These are phyloP conservation scores for Rhaphigaster nebulosa DNA, from an alignment of 2,888 invertebrate species.

Conservation along the genomic window DNA sequence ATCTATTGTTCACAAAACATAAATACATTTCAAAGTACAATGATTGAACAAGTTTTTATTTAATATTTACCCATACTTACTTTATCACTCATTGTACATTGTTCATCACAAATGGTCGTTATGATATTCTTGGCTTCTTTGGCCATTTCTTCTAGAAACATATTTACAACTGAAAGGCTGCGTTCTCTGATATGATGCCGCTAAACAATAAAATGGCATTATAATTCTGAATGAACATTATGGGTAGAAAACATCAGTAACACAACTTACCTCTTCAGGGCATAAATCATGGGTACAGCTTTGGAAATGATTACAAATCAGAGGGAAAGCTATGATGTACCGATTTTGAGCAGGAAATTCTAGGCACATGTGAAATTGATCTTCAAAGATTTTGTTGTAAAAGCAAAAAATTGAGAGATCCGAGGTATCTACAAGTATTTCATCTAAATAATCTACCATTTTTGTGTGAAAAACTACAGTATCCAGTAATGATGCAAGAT, in stretches of 20 bases:
- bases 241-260: background rate
- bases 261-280: slow-evolving; percentile 83
- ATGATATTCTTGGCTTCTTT: slow-evolving; percentile 99
- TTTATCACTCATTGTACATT: slow-evolving; percentile 96
- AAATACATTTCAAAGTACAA: too few species aligned
- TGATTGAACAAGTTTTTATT: too few species aligned
- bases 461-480: slow-evolving; percentile 97
- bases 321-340: slow-evolving; percentile 96
- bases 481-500: slow-evolving; percentile 92
- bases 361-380: slow-evolving; percentile 98
- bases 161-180: slow-evolving; percentile 95
- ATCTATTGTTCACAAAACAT: too few species aligned
- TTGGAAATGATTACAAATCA: slow-evolving; percentile 98
- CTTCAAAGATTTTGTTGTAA: slow-evolving; percentile 96
- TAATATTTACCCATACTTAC: slow-evolving; percentile 67
- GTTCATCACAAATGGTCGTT: slow-evolving; percentile 98
- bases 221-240: background rate
- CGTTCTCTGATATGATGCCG: slow-evolving; percentile 95
- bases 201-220: slow-evolving; percentile 67
- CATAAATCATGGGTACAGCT: slow-evolving; percentile 98
- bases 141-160: slow-evolving; percentile 98
- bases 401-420: slow-evolving; percentile 97
- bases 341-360: slow-evolving; percentile 99
- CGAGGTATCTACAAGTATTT: slow-evolving; percentile 95
- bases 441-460: slow-evolving; percentile 98